Evolutionary conservation across 2,797 vertebrate genomes (phyloP).

Genomic region (Enteromius viviparus): DNA sequence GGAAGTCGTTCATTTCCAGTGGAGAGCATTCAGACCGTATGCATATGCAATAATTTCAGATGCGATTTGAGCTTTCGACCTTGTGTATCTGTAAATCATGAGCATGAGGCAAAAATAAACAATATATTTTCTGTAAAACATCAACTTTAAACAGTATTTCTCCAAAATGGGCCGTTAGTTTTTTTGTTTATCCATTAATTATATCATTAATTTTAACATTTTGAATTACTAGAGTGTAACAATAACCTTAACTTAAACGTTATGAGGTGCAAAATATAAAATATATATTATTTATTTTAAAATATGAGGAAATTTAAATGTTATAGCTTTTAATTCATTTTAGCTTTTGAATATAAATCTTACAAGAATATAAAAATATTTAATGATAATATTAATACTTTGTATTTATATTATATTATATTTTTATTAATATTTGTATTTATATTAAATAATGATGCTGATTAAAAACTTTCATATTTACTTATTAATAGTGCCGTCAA

Average conservation of each 20-base stretch:
- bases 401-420: not conserved
- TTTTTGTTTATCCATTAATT: not conserved
- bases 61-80: not conserved
- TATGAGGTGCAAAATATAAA: not conserved
- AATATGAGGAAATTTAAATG: not conserved
- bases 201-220: not conserved
- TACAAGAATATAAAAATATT: not conserved
- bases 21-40: not conserved
- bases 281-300: not conserved
- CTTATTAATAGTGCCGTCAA: not conserved
- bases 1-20: not conserved
- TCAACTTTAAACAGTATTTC: not conserved
- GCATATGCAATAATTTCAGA: not conserved
- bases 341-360: not conserved
- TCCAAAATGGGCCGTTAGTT: not conserved
- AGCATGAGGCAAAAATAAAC: not conserved
- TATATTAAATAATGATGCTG: not conserved
- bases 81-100: not conserved
- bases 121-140: not conserved
- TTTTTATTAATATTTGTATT: not conserved
- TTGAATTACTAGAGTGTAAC: not conserved
- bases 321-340: not conserved
- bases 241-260: not conserved
- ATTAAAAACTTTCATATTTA: no score
- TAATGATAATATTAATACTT: not conserved